Evolutionary conservation across 2,888 invertebrate species (phyloP).

Genomic region (Anarsia innoxiella): DNA sequence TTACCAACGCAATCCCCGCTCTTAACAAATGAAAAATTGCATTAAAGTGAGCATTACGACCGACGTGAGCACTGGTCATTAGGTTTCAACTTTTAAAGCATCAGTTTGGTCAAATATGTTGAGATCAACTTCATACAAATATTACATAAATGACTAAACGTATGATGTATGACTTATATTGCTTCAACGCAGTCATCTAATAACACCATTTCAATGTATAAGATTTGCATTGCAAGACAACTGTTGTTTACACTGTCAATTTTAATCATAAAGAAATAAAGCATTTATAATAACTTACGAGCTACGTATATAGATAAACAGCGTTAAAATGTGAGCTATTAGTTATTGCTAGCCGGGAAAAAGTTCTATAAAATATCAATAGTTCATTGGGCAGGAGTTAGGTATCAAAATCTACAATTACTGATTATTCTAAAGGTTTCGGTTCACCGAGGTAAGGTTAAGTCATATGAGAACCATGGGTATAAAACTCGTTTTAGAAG

Average conservation of each 20-base stretch:
- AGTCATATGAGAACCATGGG: background rate
- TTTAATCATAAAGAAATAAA: too few relatives aligned
- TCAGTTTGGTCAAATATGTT: slow-evolving; percentile 13
- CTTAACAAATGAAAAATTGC: slow-evolving; percentile 10
- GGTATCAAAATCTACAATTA: slow-evolving; percentile 29
- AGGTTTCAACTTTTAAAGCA: too few relatives aligned
- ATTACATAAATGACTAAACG: background rate
- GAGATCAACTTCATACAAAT: slow-evolving; percentile 13
- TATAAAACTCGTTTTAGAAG: too few relatives aligned
- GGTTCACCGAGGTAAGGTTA: slow-evolving; percentile 10
- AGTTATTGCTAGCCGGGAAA: slow-evolving; percentile 28
- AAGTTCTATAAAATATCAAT: slow-evolving; percentile 49
- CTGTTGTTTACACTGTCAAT: too few relatives aligned
- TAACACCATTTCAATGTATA: too few relatives aligned
- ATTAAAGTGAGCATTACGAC: slow-evolving; percentile 11
- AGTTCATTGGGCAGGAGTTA: slow-evolving; percentile 29
- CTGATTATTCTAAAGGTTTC: too few relatives aligned
- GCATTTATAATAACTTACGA: slow-evolving; percentile 7
- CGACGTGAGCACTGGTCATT: too few relatives aligned
- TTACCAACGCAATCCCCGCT: slow-evolving; percentile 8
- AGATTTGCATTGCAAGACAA: too few relatives aligned
- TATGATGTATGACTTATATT: background rate
- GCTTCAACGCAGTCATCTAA: too few relatives aligned
- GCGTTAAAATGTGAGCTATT: slow-evolving; percentile 9
- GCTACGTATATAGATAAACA: slow-evolving; percentile 10